These are phyloP conservation scores for Pomacea maculata DNA, from an alignment of 1,140 invertebrate species.

Conservation along the genomic window DNA sequence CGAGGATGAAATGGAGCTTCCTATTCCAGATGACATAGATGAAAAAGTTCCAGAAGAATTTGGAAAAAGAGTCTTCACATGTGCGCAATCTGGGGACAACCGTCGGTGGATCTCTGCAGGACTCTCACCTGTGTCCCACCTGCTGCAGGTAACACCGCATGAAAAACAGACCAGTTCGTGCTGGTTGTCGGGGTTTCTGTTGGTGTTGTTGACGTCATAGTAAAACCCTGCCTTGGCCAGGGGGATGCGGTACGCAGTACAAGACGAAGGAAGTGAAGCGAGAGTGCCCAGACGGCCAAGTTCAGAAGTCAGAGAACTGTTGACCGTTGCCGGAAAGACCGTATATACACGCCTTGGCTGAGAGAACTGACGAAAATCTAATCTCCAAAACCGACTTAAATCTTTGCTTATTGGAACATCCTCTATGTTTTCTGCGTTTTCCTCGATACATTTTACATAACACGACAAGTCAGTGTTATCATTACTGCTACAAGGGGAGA, in stretches of 20 bases:
- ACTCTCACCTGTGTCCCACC: constrained; percentile 12
- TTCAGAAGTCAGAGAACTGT: not conserved
- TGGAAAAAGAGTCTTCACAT: not conserved
- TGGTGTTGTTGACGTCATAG: constrained; percentile 19
- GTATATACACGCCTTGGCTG: not conserved
- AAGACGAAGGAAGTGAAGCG: constrained; percentile 3
- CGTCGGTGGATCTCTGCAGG: not conserved
- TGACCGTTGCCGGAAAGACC: not conserved
- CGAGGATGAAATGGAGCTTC: too few species aligned
- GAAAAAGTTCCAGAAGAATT: too few species aligned
- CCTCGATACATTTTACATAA: too few species aligned
- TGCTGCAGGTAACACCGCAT: constrained; percentile 1
- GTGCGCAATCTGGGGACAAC: constrained; percentile 1
- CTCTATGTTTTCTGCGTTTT: too few species aligned
- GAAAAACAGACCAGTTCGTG: constrained; percentile 8
- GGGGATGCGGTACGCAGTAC: not conserved
- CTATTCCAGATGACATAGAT: too few species aligned
- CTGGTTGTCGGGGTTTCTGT: not conserved
- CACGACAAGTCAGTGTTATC: too few species aligned
- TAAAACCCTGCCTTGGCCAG: constrained; percentile 17
- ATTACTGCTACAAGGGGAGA: too few species aligned
- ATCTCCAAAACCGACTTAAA: too few species aligned
- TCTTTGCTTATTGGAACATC: too few species aligned
- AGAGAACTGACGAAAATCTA: too few species aligned
- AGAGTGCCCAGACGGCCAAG: constrained; percentile 6